Base-by-base conservation (phyloP, 1,140 invertebrate species). In the Leptopilina clavipes region DNA sequence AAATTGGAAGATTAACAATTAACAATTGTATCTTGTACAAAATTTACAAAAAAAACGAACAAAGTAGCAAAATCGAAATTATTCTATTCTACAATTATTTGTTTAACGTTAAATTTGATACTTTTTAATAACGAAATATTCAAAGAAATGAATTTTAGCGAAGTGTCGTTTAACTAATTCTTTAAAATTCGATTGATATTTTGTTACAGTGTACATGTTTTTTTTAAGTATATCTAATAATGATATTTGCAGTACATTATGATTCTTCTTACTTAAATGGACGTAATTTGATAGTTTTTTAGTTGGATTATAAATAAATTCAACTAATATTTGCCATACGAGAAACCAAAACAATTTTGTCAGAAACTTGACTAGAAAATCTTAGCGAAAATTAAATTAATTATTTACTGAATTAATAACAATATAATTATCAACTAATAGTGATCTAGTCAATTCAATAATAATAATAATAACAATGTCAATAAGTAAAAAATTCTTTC, bases 1-100 rank as follows among this genome's bases (percentile, higher is more conserved):
- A 65, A 65, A 31, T 65, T 19, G 59, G 59, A 65, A 65, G 59
- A 65, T 65, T 65, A 65, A 65, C 59, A 65, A 65, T 65, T 22
- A 22, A 31, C 59, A 40, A 40, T 40, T 40, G 48, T 7, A 52
- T 52, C 48, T 8, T 17, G 48, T 40, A 40, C 37, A 40, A 40
- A 40, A 40, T 40, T 31, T 31, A 31, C 2, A 3, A 31, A 31
- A 1, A 31, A 31, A 31, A 31, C 6, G 1, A 31, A 31, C 25
- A 31, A 31, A 31, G 6, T 31, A n/a, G n/a, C n/a, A n/a, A n/a
- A n/a, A n/a, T 31, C 37, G 9, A 9, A 40, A 40, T 40, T 40
- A 40, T 6, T 40, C 8, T 40, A 40, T 6, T 40, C 9, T 9
- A 8, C 3, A 40, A 40, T 40, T 40, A 40, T 40, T 5, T n/a